Base-by-base conservation (phyloP, 1,140 invertebrate species). In the Dreissena polymorpha region DNA sequence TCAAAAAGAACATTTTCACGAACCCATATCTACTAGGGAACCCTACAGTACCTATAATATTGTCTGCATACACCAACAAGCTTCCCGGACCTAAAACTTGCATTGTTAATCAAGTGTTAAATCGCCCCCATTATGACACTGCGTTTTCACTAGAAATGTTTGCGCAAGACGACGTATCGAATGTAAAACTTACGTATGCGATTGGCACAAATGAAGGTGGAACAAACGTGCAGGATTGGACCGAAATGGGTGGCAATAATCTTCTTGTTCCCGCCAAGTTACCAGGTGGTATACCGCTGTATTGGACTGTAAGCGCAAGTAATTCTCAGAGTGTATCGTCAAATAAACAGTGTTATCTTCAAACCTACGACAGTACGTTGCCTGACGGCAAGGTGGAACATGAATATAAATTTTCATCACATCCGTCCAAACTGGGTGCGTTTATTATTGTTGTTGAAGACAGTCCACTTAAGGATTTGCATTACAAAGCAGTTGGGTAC, bases 201-300 rank as follows among this genome's bases (percentile, higher is more conserved):
- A 79, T 79, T 39, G 77, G 77, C 18, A 79, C 77, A 60, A 27
- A 79, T 60, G 49, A 27, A 29, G 77, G 77, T 23, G 77, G 77
- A 6, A 79, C 77, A 0, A 63, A 79, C 53, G 21, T 79, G 10
- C 49, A 55, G 8, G 68, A 63, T 10, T 79, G 77, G 77, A 79
- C 77, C 12, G 67, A 79, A 0, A 71, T 79, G 67, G 68, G 77
- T 3, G 77, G 77, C 39, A 71, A 57, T 23, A n/a, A 14, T 5
- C 27, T 71, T 7, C 29, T 79, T 23, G 51, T 79, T 67, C 77
- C 77, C n/a, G 51, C 53, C 39, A 55, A 69, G 50, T 23, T 79
- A 27, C 77, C 77, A 0, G 68, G 68, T 7, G 77, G 77, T 18
- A 70, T 79, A 12, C 77, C 77, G 10, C 0, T 79, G 10, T 79